phyloP scores from a whole-genome alignment of 2,797 vertebrate genomes.

The Hydrocynus forskahlii region DNA sequence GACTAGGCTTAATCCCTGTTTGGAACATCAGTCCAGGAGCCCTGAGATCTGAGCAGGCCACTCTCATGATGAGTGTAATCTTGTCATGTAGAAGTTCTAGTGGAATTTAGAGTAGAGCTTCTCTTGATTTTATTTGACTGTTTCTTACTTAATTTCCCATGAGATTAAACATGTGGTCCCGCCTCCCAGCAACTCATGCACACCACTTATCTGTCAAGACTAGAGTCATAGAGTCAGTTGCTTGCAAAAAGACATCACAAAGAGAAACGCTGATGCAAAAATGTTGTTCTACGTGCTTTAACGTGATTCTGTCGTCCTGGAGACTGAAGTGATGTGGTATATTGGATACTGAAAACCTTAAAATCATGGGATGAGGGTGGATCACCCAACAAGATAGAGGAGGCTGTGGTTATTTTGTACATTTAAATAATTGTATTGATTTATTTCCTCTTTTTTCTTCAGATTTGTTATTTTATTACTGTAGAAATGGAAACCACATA shows the following conservation, averaged over 20 bases:
- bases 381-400: constrained; percentile 45
- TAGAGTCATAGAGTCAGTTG: no score
- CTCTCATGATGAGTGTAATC: no score
- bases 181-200: not conserved
- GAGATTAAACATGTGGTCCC: constrained; percentile 32
- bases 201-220: no score
- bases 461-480: constrained; percentile 83
- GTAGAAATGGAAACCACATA: constrained; percentile 67
- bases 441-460: constrained; percentile 68
- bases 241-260: no score
- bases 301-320: constrained; percentile 8
- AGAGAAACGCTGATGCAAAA: not conserved
- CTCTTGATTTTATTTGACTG: no score
- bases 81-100: no score
- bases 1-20: no score
- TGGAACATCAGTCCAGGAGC: not conserved
- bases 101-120: no score
- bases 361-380: constrained; percentile 33
- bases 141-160: no score
- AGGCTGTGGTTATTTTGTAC: constrained; percentile 78
- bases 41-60: no score
- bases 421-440: constrained; percentile 82
- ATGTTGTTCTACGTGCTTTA: constrained; percentile 9
- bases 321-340: constrained; percentile 8
- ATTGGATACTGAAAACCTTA: constrained; percentile 21